These are phyloP conservation scores for Caenorhabditis japonica DNA, from an alignment of 2,888 invertebrate species.

Conservation along the genomic window DNA sequence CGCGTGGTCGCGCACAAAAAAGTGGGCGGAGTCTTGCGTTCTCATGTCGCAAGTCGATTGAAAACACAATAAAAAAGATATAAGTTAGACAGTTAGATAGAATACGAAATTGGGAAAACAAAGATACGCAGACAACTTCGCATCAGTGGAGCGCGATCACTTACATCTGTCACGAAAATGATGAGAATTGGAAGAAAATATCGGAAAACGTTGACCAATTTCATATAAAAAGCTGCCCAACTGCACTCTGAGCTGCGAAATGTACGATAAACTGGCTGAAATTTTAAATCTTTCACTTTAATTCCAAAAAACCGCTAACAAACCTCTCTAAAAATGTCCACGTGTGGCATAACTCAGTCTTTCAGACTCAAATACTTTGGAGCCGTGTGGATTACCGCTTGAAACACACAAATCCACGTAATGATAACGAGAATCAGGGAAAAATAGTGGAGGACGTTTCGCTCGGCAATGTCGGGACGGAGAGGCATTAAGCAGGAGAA, in stretches of 20 bases:
- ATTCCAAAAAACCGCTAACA: no score
- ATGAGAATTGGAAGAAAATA: constrained; percentile 37
- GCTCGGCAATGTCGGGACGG: constrained; percentile 19
- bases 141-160: not conserved
- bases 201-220: constrained; percentile 25
- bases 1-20: no score
- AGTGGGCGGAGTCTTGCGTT: no score
- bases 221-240: constrained; percentile 46
- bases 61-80: no score
- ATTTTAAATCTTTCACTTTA: no score
- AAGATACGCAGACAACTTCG: no score
- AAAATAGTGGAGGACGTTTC: constrained; percentile 29
- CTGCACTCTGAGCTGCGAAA: constrained; percentile 45
- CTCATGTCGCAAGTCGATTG: no score
- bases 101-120: no score
- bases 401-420: constrained; percentile 41
- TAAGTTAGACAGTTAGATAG: no score
- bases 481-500: not conserved
- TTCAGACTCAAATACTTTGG: constrained; percentile 15
- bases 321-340: constrained; percentile 39
- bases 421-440: constrained; percentile 26
- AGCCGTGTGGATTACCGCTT: constrained; percentile 30
- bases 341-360: constrained; percentile 31
- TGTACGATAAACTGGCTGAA: constrained; percentile 49
- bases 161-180: constrained; percentile 38